phyloP scores from a whole-genome alignment of 92 coral and sea anemone species.

The Parazoanthus swiftii region DNA sequence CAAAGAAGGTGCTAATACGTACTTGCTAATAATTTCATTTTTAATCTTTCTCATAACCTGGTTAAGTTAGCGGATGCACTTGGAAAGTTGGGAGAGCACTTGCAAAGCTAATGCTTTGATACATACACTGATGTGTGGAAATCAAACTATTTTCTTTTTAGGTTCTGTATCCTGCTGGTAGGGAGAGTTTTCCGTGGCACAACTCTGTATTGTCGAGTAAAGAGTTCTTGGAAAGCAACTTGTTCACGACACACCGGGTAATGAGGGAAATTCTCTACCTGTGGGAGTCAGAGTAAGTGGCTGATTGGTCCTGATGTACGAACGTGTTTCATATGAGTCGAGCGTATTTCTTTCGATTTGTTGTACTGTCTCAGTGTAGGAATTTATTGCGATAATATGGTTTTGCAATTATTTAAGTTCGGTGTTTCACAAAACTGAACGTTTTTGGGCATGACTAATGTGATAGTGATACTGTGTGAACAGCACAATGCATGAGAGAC shows the following conservation, averaged over 20 bases:
- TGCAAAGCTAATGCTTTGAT: not conserved
- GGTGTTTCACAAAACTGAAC: too few relatives aligned
- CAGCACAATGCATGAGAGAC: too few relatives aligned
- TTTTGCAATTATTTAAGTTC: too few relatives aligned
- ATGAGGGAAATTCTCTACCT: conserved; percentile 74
- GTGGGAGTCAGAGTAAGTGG: conserved; percentile 88
- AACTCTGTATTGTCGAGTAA: conserved; percentile 63
- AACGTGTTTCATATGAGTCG: not conserved
- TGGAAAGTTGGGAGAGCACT: not conserved
- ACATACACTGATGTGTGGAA: not conserved
- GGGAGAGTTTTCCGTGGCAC: conserved; percentile 94
- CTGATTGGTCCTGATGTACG: not conserved
- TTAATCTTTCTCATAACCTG: too few relatives aligned
- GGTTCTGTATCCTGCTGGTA: conserved; percentile 88
- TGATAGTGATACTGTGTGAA: too few relatives aligned
- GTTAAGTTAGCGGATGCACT: too few relatives aligned
- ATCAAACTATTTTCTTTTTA: conserved; percentile 29
- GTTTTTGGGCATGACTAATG: too few relatives aligned
- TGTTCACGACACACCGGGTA: conserved; percentile 80
- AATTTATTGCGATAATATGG: too few relatives aligned
- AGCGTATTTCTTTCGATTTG: not conserved
- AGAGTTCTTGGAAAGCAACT: conserved; percentile 63
- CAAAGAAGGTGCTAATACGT: too few relatives aligned
- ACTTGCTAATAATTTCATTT: too few relatives aligned
- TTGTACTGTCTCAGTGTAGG: not conserved